Percentiles rank a stretch among this genome's conserved stretches.
These are phyloP conservation scores for Burhinus bistriatus DNA, from an alignment of 2,113 vertebrate genomes.

Conservation along the genomic window DNA sequence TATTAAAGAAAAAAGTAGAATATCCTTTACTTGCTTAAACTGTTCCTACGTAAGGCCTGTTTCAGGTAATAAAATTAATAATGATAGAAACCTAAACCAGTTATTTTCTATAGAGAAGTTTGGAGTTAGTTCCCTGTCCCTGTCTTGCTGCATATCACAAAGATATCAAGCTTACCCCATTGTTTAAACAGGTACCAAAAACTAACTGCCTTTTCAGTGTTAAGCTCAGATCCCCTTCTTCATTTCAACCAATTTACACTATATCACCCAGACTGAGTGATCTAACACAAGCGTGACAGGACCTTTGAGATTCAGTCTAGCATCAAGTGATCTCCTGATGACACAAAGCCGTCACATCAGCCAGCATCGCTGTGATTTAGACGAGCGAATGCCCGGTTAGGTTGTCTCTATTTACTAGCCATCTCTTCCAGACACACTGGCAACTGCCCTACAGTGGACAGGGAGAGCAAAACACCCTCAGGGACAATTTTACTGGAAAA, in stretches of 20 bases:
- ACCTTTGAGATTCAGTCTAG: neutral
- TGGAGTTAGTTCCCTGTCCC: neutral
- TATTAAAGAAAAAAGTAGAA: neutral
- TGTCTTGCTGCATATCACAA: neutral
- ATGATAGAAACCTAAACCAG: neutral
- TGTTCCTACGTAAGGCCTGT: neutral
- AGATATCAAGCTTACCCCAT: neutral
- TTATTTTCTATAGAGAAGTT: neutral
- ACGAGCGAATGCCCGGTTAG: neutral
- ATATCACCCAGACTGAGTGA: neutral
- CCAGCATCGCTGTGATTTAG: neutral
- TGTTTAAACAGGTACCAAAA: neutral
- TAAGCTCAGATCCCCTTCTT: neutral
- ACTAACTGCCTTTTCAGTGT: neutral
- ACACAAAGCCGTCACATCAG: neutral
- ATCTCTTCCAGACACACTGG: neutral
- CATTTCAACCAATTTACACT: neutral
- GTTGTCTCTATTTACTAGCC: neutral
- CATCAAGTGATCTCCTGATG: neutral
- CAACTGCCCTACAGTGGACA: neutral
- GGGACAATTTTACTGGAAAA: neutral
- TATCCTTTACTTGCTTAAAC: neutral
- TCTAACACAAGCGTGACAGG: neutral
- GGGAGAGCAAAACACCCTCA: neutral
- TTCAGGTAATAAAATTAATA: neutral